phyloP scores from a whole-genome alignment of 2,888 invertebrate species.

The Coecobrya sp. region DNA sequence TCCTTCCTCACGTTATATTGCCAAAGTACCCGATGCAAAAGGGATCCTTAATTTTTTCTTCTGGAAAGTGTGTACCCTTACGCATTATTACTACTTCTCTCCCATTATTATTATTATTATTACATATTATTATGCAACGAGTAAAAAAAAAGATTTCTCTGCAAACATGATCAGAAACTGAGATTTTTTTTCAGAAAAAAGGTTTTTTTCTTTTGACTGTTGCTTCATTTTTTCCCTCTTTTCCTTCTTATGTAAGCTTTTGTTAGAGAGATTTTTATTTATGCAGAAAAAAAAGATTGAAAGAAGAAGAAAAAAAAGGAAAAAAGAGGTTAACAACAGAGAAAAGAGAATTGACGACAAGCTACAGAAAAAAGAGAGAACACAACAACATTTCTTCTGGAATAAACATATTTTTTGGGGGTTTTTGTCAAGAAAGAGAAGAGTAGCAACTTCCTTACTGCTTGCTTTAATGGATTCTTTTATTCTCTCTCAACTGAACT shows the following conservation, averaged over 20 bases:
- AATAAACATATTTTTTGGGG: neutral
- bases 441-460: slow-evolving; percentile 11
- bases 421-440: neutral
- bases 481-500: neutral
- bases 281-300: slow-evolving; percentile 35
- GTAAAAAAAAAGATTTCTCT: neutral
- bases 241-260: neutral
- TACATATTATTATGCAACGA: slow-evolving; percentile 23
- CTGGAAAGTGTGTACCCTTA: too few species aligned
- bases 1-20: slow-evolving; percentile 12
- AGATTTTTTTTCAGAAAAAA: slow-evolving; percentile 40
- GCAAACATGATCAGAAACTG: neutral
- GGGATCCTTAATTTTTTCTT: too few species aligned
- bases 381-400: neutral
- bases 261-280: slow-evolving; percentile 1
- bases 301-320: slow-evolving; percentile 40
- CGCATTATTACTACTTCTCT: too few species aligned
- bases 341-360: slow-evolving; percentile 38
- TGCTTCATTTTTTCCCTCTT: slow-evolving; percentile 27
- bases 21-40: slow-evolving; percentile 1
- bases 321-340: slow-evolving; percentile 62
- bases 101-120: slow-evolving; percentile 13
- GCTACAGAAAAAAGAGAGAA: neutral
- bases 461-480: neutral
- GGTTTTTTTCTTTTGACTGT: slow-evolving; percentile 43